These are phyloP conservation scores for Cyphomyrmex costatus DNA, from an alignment of 1,140 invertebrate species.

Conservation along the genomic window DNA sequence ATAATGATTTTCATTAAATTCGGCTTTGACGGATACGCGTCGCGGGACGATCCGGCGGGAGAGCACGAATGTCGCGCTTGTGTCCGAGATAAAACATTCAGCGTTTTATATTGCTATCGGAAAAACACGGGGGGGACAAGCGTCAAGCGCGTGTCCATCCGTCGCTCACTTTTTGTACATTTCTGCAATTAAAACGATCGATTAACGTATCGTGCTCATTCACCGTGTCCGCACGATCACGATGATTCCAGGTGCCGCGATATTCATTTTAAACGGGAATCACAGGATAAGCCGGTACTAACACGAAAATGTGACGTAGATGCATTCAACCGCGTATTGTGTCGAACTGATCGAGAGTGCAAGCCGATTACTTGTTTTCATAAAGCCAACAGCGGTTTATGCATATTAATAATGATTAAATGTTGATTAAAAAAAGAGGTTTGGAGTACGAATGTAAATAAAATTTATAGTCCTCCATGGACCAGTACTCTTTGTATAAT, in stretches of 20 bases:
- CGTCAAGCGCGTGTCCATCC: not conserved
- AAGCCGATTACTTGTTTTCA: slow-evolving; percentile 40
- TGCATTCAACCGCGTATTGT: not conserved
- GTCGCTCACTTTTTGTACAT: slow-evolving; percentile 58
- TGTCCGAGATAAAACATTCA: slow-evolving; percentile 58
- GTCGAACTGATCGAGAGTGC: slow-evolving; percentile 38
- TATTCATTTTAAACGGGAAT: slow-evolving; percentile 58
- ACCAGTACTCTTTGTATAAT: not conserved
- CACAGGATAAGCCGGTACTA: slow-evolving; percentile 42
- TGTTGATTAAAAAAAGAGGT: not conserved
- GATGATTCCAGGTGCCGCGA: slow-evolving; percentile 36
- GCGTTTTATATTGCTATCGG: slow-evolving; percentile 56
- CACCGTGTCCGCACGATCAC: slow-evolving; percentile 42
- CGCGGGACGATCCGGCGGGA: not conserved
- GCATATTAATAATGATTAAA: not conserved
- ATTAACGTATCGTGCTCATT: slow-evolving; percentile 49
- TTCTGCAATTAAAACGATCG: slow-evolving; percentile 62
- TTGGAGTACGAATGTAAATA: not conserved
- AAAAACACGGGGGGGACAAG: slow-evolving; percentile 28
- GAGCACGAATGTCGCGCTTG: slow-evolving; percentile 15
- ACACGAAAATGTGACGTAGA: slow-evolving; percentile 41
- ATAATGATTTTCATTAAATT: slow-evolving; percentile 61
- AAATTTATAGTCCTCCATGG: not conserved
- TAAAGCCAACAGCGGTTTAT: not conserved
- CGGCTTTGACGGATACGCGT: slow-evolving; percentile 45